Conservation (phyloP, 2,888 invertebrate species). For the Lampropteryx suffumata region DNA sequence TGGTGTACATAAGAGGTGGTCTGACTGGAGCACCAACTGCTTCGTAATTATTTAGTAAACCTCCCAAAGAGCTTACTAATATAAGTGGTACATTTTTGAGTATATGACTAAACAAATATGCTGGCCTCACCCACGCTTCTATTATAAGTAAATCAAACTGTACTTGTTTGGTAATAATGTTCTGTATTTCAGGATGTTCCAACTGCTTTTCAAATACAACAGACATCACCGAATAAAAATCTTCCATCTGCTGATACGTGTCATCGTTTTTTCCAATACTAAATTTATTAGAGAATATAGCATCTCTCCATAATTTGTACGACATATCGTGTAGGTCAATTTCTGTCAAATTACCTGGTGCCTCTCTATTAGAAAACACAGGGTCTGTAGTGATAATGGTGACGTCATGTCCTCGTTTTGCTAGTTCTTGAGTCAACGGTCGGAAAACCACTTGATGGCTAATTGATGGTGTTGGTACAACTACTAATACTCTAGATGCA, state of each 20-base stretch:
- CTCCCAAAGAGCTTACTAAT: constrained; percentile 55
- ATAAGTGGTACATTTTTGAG: constrained; percentile 51
- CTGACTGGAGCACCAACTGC: constrained; percentile 54
- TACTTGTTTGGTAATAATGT: constrained; percentile 35
- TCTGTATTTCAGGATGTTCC: constrained; percentile 36
- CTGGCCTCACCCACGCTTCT: constrained; percentile 51
- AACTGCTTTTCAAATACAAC: constrained; percentile 9
- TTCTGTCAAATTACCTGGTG: constrained; percentile 40
- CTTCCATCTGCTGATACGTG: constrained; percentile 1
- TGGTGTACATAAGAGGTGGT: constrained; percentile 49
- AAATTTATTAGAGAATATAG: constrained; percentile 6
- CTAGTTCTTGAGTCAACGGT: constrained; percentile 60
- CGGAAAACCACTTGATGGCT: constrained; percentile 73
- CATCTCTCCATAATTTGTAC: constrained; percentile 30
- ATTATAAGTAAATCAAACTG: constrained; percentile 66
- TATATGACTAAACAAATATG: constrained; percentile 45
- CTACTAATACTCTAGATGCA: constrained; percentile 38
- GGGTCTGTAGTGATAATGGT: constrained; percentile 67
- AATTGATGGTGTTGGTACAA: constrained; percentile 62
- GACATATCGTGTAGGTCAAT: constrained; percentile 17
- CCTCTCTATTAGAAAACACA: constrained; percentile 34
- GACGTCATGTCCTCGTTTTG: constrained; percentile 67
- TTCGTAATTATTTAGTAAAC: constrained; percentile 42
- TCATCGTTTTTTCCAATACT: constrained; percentile 7
- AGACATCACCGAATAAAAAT: constrained; percentile 1